Conservation (phyloP, 2,888 invertebrate species). For the Synergus laeviventris region DNA sequence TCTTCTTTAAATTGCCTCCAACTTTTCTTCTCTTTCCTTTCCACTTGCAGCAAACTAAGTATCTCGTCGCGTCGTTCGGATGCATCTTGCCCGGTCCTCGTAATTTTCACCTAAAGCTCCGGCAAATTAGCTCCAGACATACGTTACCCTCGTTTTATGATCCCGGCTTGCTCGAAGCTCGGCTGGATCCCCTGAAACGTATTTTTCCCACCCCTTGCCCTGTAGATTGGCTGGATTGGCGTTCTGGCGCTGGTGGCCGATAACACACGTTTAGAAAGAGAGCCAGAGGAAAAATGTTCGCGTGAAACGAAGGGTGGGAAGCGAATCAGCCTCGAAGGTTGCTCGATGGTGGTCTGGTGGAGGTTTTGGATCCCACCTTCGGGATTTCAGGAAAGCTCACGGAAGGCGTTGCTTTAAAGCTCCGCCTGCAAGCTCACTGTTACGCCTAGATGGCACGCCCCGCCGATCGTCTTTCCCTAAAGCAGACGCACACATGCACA, state of each 20-base stretch:
- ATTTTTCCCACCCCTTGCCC: constrained; percentile 43
- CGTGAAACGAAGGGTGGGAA: constrained; percentile 30
- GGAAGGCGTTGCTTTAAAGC: constrained; percentile 69
- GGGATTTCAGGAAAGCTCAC: constrained; percentile 53
- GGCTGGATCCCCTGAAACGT: constrained; percentile 46
- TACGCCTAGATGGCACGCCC: constrained; percentile 69
- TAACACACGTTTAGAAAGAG: constrained; percentile 49
- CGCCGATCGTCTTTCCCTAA: constrained; percentile 49
- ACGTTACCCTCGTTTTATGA: constrained; percentile 68
- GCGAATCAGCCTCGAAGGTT: constrained; percentile 40
- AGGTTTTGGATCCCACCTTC: constrained; percentile 44
- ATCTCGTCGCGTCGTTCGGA: neutral
- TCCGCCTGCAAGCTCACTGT: constrained; percentile 72
- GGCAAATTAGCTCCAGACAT: constrained; percentile 72
- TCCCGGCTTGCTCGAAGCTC: constrained; percentile 31
- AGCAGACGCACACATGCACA: neutral
- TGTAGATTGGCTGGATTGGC: neutral
- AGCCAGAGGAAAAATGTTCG: constrained; percentile 40
- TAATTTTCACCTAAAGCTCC: constrained; percentile 71
- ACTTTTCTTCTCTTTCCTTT: neutral
- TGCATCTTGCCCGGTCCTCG: constrained; percentile 58
- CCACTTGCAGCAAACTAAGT: neutral
- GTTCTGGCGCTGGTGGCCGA: constrained; percentile 39
- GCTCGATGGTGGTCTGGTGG: constrained; percentile 16
- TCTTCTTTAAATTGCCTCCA: neutral